Conservation (phyloP, 2,797 vertebrate species). For the Eutrigla gurnardus region DNA sequence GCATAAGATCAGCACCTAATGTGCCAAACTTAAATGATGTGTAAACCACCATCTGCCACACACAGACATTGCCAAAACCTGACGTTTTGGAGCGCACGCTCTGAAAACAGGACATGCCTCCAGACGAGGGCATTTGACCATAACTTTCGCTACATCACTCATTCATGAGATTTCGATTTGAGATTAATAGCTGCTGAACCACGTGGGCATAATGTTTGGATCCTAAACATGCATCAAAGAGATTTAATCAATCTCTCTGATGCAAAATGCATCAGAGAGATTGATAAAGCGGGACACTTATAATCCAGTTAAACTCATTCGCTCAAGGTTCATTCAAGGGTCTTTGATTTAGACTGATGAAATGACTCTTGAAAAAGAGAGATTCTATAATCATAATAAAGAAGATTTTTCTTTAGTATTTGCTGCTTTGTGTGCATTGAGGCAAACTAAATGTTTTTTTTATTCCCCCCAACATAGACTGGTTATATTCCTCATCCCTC, state of each 20-base stretch:
- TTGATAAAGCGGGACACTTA: conserved; percentile 48
- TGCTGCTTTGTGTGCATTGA: not conserved
- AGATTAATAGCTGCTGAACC: conserved; percentile 57
- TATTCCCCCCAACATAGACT: not conserved
- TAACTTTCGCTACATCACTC: conserved; percentile 28
- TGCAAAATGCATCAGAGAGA: conserved; percentile 48
- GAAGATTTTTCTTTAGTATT: not conserved
- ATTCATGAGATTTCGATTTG: conserved; percentile 45
- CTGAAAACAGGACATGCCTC: conserved; percentile 12
- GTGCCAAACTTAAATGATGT: conserved; percentile 11
- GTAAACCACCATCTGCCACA: conserved; percentile 29
- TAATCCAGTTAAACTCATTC: conserved; percentile 51
- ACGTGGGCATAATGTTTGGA: conserved; percentile 7
- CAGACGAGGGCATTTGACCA: conserved; percentile 16
- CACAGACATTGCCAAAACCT: not conserved
- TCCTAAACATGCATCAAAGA: conserved; percentile 41
- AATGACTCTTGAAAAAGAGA: not conserved
- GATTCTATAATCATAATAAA: not conserved
- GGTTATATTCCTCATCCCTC: conserved; percentile 23
- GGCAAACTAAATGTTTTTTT: not conserved
- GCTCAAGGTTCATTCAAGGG: conserved; percentile 7
- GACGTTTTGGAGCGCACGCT: conserved; percentile 15
- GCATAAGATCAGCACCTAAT: conserved; percentile 21
- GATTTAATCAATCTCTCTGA: conserved; percentile 60
- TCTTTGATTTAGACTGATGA: conserved; percentile 27